Conservation (phyloP, 1,140 invertebrate species). For the Drosophila neocordata region DNA sequence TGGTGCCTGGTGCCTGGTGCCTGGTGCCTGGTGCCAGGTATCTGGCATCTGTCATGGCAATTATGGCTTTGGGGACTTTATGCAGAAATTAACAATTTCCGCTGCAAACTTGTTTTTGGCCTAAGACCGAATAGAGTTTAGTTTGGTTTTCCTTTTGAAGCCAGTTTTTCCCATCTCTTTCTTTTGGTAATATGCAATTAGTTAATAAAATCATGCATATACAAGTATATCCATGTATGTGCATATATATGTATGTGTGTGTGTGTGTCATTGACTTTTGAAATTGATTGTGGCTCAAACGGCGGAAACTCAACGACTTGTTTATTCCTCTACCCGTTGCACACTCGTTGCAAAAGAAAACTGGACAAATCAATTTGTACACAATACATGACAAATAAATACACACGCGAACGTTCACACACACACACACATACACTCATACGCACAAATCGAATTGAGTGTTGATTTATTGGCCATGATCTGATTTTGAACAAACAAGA, state of each 20-base stretch:
- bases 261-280: slow-evolving; percentile 47
- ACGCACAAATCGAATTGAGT: slow-evolving; percentile 67
- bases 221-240: not conserved
- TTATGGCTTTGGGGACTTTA: slow-evolving; percentile 28
- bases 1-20: not conserved
- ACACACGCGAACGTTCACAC: not conserved
- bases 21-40: not conserved
- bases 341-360: slow-evolving; percentile 3
- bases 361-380: slow-evolving; percentile 55
- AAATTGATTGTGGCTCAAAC: slow-evolving; percentile 40
- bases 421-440: slow-evolving; percentile 15
- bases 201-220: slow-evolving; percentile 44
- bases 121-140: slow-evolving; percentile 5
- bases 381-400: slow-evolving; percentile 13
- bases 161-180: slow-evolving; percentile 32
- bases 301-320: slow-evolving; percentile 33
- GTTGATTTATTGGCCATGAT: slow-evolving; percentile 78
- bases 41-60: slow-evolving; percentile 16
- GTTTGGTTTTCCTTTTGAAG: slow-evolving; percentile 24
- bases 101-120: slow-evolving; percentile 38
- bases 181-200: slow-evolving; percentile 14
- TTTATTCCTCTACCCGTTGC: not conserved
- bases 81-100: slow-evolving; percentile 45
- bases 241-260: slow-evolving; percentile 10
- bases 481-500: slow-evolving; percentile 76